Base-by-base conservation (phyloP, 2,888 invertebrate genomes). In the Nomada fabriciana region DNA sequence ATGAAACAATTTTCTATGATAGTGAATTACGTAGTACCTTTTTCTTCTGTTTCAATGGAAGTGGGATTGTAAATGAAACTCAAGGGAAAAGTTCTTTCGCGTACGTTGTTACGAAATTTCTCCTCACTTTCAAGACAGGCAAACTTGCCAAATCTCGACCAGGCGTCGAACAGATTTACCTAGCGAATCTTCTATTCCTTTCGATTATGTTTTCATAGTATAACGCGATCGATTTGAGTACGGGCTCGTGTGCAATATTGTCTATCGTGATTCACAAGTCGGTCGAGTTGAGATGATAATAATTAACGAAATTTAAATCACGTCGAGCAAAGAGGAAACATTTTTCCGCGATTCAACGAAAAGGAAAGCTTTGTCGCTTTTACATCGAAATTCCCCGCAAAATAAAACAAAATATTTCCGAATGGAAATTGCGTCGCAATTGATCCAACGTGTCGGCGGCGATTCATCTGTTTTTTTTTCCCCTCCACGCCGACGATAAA, bases 201-300 rank as follows among this genome's bases (percentile, higher is more conserved):
- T 88, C 77, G 86, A 89, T 91, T 91, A 91, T 86, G 91, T 92
- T 91, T 89, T 89, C 86, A 91, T 90, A 90, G 91, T 91, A 90
- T 88, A 90, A 87, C 79, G 76, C 75, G 79, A 83, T 73, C 80
- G 83, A 86, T 71, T 70, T 75, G 59, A 80, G 81, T 88, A 86
- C 82, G 91, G 92, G 89, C 87, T 88, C 84, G 92, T 92, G 92
- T 93, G 92, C 92, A 92, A 93, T 92, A 89, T 83, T 85, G 86
- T 71, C 67, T 61, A 67, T 23, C 72, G 68, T 47, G 70, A 50
- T 71, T 47, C 80, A 71, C 76, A 84, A 61, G 77, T 85, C 70
- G 83, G 60, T 71, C 74, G 53, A 55, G 65, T 68, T 76, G 68
- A 47, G 20, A 67, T 78, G 85, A 83, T 82, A 70, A 77, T 69